Evolutionary conservation across 2,888 invertebrate species (phyloP), one percentile per base, ranked within the genome.

Genomic region (Encarsia formosa): DNA sequence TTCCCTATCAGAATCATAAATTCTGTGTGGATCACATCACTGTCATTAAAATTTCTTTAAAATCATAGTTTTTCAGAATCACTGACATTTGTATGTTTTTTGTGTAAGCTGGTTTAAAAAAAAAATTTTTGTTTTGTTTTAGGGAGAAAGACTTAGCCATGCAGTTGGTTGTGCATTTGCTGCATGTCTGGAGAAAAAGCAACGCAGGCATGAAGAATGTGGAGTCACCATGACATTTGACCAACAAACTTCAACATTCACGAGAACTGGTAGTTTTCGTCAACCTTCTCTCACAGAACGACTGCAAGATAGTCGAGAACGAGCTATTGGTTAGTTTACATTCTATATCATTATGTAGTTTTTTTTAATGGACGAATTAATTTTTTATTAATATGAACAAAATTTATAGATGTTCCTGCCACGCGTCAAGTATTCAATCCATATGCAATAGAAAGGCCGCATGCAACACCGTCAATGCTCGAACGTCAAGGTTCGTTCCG

Each of bases 161-260:
- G 99, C 99, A 2, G 99, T 99, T 23, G 99, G 99, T 34, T 99
- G 98, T 79, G 98, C 99, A 42, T 99, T 99, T 78, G 94, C 97
- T 48, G 94, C 97, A 2, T 99, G 99, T 69, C 78, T 99, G 63
- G 99, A 99, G 74, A 84, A 94, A 67, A 99, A 99, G 76, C 96
- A 98, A 76, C 89, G 93, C 60, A 82, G 98, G 57, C 98, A 99
- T 75, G 96, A 95, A 74, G 97, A 98, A 75, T 92, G 91, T 71
- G 88, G 89, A 9, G 92, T 93, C 11, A 91, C 91, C 35, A 92
- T 93, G 91, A 90, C 88, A 67, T 92, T 91, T 69, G 93, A 93
- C 72, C 83, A 88, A 39, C 88, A 88, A 66, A 91, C 88, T 70
- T 87, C 91, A 44, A 91, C 93, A 40, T 97, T 97, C 75, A 94